Evolutionary conservation across 2,888 invertebrate species (phyloP), one percentile per base, ranked within the genome.

Genomic region (Napeogenes inachia): DNA sequence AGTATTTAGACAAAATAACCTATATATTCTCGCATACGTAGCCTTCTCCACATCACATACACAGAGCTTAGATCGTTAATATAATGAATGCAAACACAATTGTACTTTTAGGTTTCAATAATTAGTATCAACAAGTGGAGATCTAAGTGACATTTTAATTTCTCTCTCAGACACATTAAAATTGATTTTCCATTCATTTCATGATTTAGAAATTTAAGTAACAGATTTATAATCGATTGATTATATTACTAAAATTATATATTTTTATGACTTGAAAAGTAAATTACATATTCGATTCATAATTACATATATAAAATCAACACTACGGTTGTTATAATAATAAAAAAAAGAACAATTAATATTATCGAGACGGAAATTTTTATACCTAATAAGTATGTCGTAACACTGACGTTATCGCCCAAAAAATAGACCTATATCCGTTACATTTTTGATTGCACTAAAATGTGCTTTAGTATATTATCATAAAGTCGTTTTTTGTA

Each of bases 21-120:
- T 61, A 32, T 32, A 56, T 42, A 54, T 57, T 56, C 38, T 21
- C 38, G 8, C 45, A 59, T 45, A 13, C 35, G 6, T 59, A 59
- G 56, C 35, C n/a, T 35, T 54, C 54, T 33, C n/a, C 46, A 47
- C 47, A 56, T 45, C 53, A 56, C 4, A 42, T 8, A 32, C 8
- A 50, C 10, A 33, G 45, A 54, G 33, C 54, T 54, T 30, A 32
- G 13, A 42, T 38, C n/a, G 45, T 55, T 30, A 61, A 54, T 60
- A 65, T 62, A 61, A 59, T 72, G 73, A 82, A 81, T 79, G 79
- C 79, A 78, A 79, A 76, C 73, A 69, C 71, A 55, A 76, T 85
- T 85, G 84, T 84, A 84, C 85, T 85, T 76, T 81, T 76, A 69
- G 80, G 78, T 79, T 74, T 73, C 70, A 69, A 61, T 58, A 45